These are phyloP conservation scores for Phoenicopterus ruber DNA, from an alignment of 2,113 vertebrate genomes.

Conservation along the genomic window DNA sequence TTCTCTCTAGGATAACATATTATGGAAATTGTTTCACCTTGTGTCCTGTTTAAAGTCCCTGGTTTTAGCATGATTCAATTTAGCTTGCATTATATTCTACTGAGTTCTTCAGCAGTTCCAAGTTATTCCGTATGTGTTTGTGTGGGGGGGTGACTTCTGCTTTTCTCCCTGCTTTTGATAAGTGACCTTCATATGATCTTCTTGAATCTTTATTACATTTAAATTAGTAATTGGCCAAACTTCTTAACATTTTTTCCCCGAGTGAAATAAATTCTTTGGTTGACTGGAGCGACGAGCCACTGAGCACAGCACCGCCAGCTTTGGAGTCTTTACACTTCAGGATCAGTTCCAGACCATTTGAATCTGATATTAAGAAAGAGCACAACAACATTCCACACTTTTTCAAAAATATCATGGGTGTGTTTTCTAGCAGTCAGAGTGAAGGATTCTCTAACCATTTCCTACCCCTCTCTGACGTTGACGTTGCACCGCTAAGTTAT, in stretches of 20 bases:
- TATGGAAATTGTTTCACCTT: constrained; percentile 26
- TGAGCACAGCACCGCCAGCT: background rate
- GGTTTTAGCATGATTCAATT: background rate
- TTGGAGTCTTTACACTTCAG: background rate
- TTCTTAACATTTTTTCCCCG: background rate
- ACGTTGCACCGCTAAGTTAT: background rate
- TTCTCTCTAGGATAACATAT: background rate
- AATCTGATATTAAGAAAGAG: background rate
- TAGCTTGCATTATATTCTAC: background rate
- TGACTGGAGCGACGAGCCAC: background rate
- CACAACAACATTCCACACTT: background rate
- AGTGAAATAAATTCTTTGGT: background rate
- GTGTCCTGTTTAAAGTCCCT: background rate
- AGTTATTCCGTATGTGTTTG: background rate
- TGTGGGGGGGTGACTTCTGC: background rate
- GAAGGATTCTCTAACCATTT: background rate
- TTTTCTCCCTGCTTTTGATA: background rate
- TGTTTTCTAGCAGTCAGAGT: background rate
- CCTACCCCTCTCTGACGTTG: background rate
- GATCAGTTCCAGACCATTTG: background rate
- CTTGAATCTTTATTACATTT: background rate
- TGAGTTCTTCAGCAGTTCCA: background rate
- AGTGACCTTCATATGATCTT: background rate
- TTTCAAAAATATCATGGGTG: background rate
- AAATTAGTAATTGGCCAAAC: background rate